Evolutionary conservation across 1,140 invertebrate species (phyloP), one percentile per base, ranked within the genome.

Genomic region (Kradibia gibbosae): DNA sequence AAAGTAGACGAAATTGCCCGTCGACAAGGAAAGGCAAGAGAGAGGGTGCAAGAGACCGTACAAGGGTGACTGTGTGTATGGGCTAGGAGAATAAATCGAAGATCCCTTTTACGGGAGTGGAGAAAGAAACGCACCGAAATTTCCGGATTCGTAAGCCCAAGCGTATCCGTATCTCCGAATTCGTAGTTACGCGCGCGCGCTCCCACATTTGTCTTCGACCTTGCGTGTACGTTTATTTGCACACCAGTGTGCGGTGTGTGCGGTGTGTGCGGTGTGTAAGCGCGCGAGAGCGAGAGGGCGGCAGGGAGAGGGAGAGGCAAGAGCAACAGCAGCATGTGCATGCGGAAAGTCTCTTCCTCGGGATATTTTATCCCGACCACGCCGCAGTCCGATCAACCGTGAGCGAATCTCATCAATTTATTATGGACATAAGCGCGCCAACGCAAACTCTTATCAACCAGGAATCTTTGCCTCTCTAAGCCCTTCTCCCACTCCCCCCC

Each of bases 331-430:
- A 53, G 50, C 5, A 53, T 20, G 22, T 8, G 22, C 3, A 53
- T 3, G 22, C 13, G 22, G 50, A 53, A 53, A 20, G 42, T 2
- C 45, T 31, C 48, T 36, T 22, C 39, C 34, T 55, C 39, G n/a
- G 39, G 45, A 75, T 70, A 55, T n/a, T 72, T 83, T 82, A 82
- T 65, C 57, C 62, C 55, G 15, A 48, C 42, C 36, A 48, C 74
- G 34, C 62, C 70, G 45, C 45, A 67, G 65, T 70, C 62, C 77
- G 77, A 78, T 71, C 77, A 53, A 50, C 34, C 39, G 75, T 25
- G 77, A 71, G 65, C 20, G 70, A 62, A 80, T 72, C 71, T 81
- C 72, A 81, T 81, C 72, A 81, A 81, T 81, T 81, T 81, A 81
- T 81, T 81, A 81, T 80, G 78, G 53, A 80, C 65, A 73, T 62